phyloP scores from a whole-genome alignment of 2,113 vertebrate species.

The Cebus imitator region DNA sequence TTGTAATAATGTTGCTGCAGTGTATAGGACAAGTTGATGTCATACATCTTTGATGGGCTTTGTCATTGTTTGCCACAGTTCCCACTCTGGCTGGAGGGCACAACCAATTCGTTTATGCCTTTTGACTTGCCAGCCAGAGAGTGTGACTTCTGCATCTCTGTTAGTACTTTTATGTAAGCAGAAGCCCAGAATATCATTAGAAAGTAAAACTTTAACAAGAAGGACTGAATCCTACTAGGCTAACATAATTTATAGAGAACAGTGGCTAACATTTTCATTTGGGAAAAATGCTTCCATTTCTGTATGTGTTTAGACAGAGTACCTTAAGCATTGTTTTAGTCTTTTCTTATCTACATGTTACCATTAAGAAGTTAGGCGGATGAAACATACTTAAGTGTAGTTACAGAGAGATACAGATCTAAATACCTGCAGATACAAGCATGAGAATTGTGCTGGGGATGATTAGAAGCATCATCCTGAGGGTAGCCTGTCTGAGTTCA shows the following conservation, averaged over 20 bases:
- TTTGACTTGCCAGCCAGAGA: background rate
- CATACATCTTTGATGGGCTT: background rate
- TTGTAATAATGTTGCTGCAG: background rate
- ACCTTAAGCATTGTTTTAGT: background rate
- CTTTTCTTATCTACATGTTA: background rate
- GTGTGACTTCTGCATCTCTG: background rate
- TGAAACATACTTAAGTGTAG: background rate
- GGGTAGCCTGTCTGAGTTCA: background rate
- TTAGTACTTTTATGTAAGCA: background rate
- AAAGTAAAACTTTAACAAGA: background rate
- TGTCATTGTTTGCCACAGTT: background rate
- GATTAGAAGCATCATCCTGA: background rate
- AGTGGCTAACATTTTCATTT: background rate
- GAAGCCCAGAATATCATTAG: background rate
- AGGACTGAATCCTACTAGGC: background rate
- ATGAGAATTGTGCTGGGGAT: background rate
- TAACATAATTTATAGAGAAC: background rate
- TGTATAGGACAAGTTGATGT: background rate
- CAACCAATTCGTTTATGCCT: background rate
- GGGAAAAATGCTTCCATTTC: background rate
- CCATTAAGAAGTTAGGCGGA: background rate
- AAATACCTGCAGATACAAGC: background rate
- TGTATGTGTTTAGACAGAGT: background rate
- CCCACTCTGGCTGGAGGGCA: background rate
- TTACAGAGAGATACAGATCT: background rate